Conservation (phyloP, 2,797 vertebrate species). For the Gadopsis bispinosus region DNA sequence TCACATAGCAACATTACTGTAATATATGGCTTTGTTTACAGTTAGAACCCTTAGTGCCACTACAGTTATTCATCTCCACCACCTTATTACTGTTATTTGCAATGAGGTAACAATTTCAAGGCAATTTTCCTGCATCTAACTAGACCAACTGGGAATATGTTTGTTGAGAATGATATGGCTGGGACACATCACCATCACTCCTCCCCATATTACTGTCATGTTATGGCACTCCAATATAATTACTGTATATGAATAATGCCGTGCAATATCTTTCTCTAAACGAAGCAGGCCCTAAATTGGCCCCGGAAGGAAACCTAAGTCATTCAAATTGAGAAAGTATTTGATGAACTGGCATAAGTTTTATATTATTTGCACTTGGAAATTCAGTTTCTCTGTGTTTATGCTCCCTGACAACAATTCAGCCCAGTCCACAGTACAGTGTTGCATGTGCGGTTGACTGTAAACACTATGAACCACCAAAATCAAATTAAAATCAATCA, state of each 20-base stretch:
- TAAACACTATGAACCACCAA: slow-evolving; percentile 6
- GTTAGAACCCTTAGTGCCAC: slow-evolving; percentile 67
- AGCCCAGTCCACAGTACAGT: not conserved
- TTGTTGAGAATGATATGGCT: slow-evolving; percentile 90
- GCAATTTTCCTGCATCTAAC: slow-evolving; percentile 90
- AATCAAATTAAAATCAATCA: slow-evolving; percentile 30
- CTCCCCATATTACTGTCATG: slow-evolving; percentile 93
- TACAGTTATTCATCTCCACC: slow-evolving; percentile 87
- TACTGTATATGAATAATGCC: slow-evolving; percentile 88
- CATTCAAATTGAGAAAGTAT: slow-evolving; percentile 74
- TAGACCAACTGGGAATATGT: slow-evolving; percentile 92
- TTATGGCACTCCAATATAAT: slow-evolving; percentile 89
- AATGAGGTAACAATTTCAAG: slow-evolving; percentile 91
- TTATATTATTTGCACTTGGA: slow-evolving; percentile 68
- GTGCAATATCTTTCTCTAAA: slow-evolving; percentile 85
- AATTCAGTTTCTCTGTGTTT: slow-evolving; percentile 56
- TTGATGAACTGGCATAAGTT: slow-evolving; percentile 80
- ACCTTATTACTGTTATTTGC: slow-evolving; percentile 89
- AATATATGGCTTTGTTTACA: slow-evolving; percentile 83
- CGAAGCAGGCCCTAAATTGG: slow-evolving; percentile 79
- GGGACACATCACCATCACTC: slow-evolving; percentile 90
- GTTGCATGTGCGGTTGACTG: slow-evolving; percentile 3
- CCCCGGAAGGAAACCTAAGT: slow-evolving; percentile 81
- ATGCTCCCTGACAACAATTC: slow-evolving; percentile 53
- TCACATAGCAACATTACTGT: slow-evolving; percentile 71